Percentiles rank a stretch among this genome's conserved stretches.
These are phyloP conservation scores for Caenorhabditis latens DNA, from an alignment of 1,140 invertebrate species.

Conservation along the genomic window DNA sequence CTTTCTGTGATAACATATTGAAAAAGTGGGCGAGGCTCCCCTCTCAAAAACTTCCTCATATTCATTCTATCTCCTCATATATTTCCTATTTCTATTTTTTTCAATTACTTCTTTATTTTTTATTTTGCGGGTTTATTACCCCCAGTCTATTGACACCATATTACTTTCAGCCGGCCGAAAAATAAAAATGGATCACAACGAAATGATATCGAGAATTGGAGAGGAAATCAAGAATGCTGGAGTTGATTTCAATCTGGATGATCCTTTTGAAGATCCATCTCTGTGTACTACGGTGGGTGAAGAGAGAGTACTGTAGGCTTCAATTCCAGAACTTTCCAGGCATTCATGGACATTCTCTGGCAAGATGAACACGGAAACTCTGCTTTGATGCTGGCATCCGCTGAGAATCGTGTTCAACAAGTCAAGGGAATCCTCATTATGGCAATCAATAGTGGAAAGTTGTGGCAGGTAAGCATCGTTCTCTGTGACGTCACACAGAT, in stretches of 20 bases:
- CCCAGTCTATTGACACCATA: no score
- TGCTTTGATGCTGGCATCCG: constrained; percentile 28
- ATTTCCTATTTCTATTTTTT: no score
- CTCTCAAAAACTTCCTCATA: no score
- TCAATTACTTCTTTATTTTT: no score
- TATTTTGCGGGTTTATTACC: no score
- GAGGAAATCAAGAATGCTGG: constrained; percentile 27
- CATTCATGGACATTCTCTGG: constrained; percentile 39
- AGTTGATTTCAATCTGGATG: constrained; percentile 5
- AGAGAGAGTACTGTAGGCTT: background rate
- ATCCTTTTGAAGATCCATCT: constrained; percentile 45
- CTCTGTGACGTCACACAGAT: background rate
- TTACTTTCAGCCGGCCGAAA: no score
- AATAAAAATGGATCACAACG: constrained; percentile 20
- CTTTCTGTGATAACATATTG: no score
- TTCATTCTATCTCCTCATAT: no score
- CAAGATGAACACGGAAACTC: constrained; percentile 54
- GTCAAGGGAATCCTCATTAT: constrained; percentile 50
- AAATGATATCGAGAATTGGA: constrained; percentile 4
- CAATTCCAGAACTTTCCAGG: background rate
- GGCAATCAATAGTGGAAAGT: constrained; percentile 35
- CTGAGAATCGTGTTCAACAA: constrained; percentile 44
- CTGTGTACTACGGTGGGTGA: constrained; percentile 34
- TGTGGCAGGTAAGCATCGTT: constrained; percentile 19
- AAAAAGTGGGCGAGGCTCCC: no score